These are phyloP conservation scores for Galeruca laticollis DNA, from an alignment of 2,888 invertebrate species.

Conservation along the genomic window DNA sequence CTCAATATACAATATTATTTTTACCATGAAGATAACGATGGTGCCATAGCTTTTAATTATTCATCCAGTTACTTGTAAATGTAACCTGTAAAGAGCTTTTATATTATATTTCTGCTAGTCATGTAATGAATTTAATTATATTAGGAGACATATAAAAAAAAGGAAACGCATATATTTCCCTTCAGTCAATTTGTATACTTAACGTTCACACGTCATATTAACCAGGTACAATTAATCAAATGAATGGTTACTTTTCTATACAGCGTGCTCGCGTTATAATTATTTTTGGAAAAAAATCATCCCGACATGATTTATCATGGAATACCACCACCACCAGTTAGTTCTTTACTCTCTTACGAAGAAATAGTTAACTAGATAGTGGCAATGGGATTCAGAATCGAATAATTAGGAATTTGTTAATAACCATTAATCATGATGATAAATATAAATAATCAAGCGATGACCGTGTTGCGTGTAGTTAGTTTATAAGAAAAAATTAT, in stretches of 20 bases:
- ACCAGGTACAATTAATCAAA: conserved; percentile 37
- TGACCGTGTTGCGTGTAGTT: conserved; percentile 26
- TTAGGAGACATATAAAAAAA: background rate
- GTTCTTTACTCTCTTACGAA: conserved; percentile 16
- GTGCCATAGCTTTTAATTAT: too few species aligned
- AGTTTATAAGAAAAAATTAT: background rate
- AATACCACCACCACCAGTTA: conserved; percentile 21
- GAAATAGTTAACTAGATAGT: conserved; percentile 39
- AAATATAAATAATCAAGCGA: conserved; percentile 30
- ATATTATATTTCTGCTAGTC: too few species aligned
- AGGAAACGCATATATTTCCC: background rate
- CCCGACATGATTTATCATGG: conserved; percentile 27
- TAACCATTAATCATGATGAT: conserved; percentile 38
- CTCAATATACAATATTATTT: too few species aligned
- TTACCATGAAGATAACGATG: too few species aligned
- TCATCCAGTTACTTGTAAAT: too few species aligned
- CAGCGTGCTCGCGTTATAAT: conserved; percentile 39
- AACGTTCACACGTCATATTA: conserved; percentile 39
- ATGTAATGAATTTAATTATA: too few species aligned
- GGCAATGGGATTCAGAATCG: conserved; percentile 39
- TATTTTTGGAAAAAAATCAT: conserved; percentile 30
- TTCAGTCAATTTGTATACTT: conserved; percentile 18
- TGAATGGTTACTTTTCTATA: conserved; percentile 39
- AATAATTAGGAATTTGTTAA: conserved; percentile 42
- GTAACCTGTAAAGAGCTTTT: too few species aligned